These are phyloP conservation scores for Eciton burchellii DNA, from an alignment of 1,140 invertebrate species.

Conservation along the genomic window DNA sequence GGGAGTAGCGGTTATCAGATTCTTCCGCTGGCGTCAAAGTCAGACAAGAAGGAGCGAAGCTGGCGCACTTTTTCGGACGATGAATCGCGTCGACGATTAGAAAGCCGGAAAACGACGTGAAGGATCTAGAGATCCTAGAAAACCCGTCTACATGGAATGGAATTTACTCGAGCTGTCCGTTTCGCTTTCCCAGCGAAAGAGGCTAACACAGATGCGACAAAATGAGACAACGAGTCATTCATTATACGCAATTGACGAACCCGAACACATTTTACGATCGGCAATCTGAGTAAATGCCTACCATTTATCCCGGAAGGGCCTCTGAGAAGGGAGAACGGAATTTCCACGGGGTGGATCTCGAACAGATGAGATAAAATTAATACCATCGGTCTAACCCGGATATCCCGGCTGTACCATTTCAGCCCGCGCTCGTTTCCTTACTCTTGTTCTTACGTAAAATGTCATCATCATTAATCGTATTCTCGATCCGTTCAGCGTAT, in stretches of 20 bases:
- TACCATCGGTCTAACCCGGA: conserved; percentile 61
- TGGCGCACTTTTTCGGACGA: not conserved
- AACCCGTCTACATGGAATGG: too few relatives aligned
- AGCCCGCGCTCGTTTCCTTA: conserved; percentile 26
- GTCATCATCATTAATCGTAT: not conserved
- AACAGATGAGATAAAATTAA: conserved; percentile 62
- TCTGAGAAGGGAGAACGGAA: conserved; percentile 52
- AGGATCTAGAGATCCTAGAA: not conserved
- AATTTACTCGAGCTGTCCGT: too few relatives aligned
- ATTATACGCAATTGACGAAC: conserved; percentile 18
- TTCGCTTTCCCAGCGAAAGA: not conserved
- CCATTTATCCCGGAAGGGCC: conserved; percentile 77
- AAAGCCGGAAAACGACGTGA: not conserved
- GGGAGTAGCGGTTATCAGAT: conserved; percentile 13
- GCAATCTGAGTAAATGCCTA: conserved; percentile 76
- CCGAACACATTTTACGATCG: conserved; percentile 57
- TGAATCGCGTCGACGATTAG: not conserved
- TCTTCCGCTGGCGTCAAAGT: not conserved
- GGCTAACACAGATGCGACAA: not conserved
- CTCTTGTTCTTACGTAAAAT: not conserved
- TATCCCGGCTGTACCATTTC: not conserved
- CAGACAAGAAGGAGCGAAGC: not conserved
- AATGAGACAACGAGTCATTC: conserved; percentile 9
- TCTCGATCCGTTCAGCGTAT: not conserved
- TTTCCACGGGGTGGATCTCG: conserved; percentile 46